Conservation (phyloP, 2,797 vertebrate species). For the Danio jaintianensis region DNA sequence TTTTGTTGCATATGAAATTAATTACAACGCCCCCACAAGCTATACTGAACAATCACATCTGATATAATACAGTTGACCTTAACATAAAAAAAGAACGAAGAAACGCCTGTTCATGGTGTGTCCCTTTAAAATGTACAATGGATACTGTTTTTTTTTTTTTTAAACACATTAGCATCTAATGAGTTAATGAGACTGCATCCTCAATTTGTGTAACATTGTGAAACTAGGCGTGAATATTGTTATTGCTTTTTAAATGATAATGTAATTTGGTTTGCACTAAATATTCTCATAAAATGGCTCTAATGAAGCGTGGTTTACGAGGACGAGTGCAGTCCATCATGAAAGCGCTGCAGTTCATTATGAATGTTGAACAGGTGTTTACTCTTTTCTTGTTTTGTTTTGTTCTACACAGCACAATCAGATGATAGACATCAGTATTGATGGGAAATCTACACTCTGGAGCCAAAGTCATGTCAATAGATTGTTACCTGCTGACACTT, state of each 20-base stretch:
- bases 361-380: constrained; percentile 21
- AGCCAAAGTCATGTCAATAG: constrained; percentile 40
- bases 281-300: constrained; percentile 32
- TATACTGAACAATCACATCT: neutral
- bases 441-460: constrained; percentile 27
- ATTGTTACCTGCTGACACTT: constrained; percentile 26
- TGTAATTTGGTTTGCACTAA: constrained; percentile 17
- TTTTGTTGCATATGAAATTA: neutral
- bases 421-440: constrained; percentile 29
- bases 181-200: neutral
- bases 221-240: constrained; percentile 44
- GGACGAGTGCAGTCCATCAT: neutral
- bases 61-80: neutral
- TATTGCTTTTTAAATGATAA: constrained; percentile 45
- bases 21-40: neutral
- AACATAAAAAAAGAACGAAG: neutral
- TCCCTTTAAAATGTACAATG: neutral
- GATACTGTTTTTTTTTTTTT: no score
- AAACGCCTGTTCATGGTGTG: neutral
- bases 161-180: neutral
- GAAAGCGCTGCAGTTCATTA: constrained; percentile 11
- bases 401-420: constrained; percentile 22
- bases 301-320: constrained; percentile 28
- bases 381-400: constrained; percentile 5
- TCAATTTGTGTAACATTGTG: neutral